A percentile compares a stretch with the other conserved stretches of the same genome.
phyloP scores from a whole-genome alignment of 2,797 vertebrate genomes.

The Gila robusta region DNA sequence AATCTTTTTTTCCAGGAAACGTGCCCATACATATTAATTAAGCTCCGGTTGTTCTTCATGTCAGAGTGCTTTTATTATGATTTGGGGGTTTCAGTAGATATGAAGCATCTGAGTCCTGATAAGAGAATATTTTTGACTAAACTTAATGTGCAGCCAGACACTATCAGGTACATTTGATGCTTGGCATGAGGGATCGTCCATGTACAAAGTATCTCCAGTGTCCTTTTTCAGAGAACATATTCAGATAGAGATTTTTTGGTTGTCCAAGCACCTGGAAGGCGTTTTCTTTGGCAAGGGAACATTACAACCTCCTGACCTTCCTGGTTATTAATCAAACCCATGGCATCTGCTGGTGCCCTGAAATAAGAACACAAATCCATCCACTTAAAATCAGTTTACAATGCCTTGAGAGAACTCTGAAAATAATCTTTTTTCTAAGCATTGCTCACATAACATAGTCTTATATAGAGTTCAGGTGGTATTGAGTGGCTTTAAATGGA shows the following conservation, averaged over 20 bases:
- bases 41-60: slow-evolving; percentile 24
- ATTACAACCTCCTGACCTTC: slow-evolving; percentile 25
- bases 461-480: slow-evolving; percentile 40
- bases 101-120: slow-evolving; percentile 15
- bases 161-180: background rate
- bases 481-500: slow-evolving; percentile 47
- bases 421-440: slow-evolving; percentile 29
- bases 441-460: slow-evolving; percentile 36
- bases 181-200: background rate
- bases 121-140: background rate
- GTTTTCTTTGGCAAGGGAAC: slow-evolving; percentile 42
- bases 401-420: slow-evolving; percentile 26
- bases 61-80: slow-evolving; percentile 26
- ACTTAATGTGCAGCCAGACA: slow-evolving; percentile 2
- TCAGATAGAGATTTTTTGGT: slow-evolving; percentile 16
- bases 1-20: slow-evolving; percentile 36
- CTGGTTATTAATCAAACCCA: slow-evolving; percentile 43
- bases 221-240: slow-evolving; percentile 13
- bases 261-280: slow-evolving; percentile 32
- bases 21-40: slow-evolving; percentile 33
- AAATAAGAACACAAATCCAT: slow-evolving; percentile 41
- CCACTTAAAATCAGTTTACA: slow-evolving; percentile 43
- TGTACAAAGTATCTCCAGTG: background rate
- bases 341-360: slow-evolving; percentile 36
- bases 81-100: slow-evolving; percentile 11